phyloP scores from a whole-genome alignment of 2,888 invertebrate genomes.

The Lamellibrachia columna region DNA sequence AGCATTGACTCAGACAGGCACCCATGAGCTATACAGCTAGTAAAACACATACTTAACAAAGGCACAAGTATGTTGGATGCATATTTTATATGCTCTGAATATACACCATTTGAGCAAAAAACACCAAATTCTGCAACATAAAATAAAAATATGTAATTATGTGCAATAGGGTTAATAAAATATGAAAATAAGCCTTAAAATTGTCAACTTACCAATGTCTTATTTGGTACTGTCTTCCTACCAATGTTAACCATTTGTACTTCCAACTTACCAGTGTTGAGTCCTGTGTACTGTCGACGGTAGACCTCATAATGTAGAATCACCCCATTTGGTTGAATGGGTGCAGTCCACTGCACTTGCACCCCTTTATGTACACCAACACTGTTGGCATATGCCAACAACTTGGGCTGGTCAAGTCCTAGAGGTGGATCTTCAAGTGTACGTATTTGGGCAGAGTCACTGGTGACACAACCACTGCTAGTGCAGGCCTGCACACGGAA shows the following conservation, averaged over 20 bases:
- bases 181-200: not conserved
- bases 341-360: slow-evolving; percentile 44
- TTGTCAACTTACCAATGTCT: not conserved
- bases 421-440: slow-evolving; percentile 59
- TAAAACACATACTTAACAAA: too few species aligned
- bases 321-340: slow-evolving; percentile 47
- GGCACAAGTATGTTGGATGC: too few species aligned
- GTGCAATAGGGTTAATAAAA: too few species aligned
- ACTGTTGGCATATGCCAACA: slow-evolving; percentile 54
- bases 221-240: not conserved
- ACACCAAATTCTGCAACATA: too few species aligned
- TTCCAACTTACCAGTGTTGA: slow-evolving; percentile 27
- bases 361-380: slow-evolving; percentile 53
- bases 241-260: not conserved
- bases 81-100: too few species aligned
- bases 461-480: slow-evolving; percentile 58
- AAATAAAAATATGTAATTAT: too few species aligned
- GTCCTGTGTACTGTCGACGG: slow-evolving; percentile 34
- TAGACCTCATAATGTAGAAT: slow-evolving; percentile 40
- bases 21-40: too few species aligned
- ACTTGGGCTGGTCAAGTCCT: slow-evolving; percentile 49
- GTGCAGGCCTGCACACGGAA: slow-evolving; percentile 63
- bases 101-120: too few species aligned
- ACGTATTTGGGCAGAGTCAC: slow-evolving; percentile 45
- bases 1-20: too few species aligned